phyloP scores from a whole-genome alignment of 2,888 invertebrate genomes.

The Sympetrum striolatum region DNA sequence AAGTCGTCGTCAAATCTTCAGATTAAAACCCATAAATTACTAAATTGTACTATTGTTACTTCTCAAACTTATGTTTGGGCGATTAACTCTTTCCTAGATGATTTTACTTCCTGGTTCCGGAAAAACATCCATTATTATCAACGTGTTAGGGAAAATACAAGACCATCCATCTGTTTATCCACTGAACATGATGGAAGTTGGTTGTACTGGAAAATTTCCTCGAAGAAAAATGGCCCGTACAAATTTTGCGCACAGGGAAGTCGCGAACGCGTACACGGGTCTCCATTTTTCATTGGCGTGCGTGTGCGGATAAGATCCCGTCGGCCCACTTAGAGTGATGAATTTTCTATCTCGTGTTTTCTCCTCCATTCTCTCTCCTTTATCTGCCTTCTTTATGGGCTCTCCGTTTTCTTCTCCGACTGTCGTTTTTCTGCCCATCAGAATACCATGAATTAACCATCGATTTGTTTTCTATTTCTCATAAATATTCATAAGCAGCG shows the following conservation, averaged over 20 bases:
- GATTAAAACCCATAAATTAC: too few species aligned
- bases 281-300: neutral
- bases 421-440: neutral
- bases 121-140: too few species aligned
- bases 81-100: too few species aligned
- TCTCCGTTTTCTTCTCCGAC: neutral
- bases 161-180: neutral
- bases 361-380: neutral
- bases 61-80: too few species aligned
- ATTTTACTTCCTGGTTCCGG: too few species aligned
- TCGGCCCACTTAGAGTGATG: neutral
- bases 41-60: too few species aligned
- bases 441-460: conserved; percentile 25
- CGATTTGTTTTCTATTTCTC: neutral
- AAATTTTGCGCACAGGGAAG: neutral
- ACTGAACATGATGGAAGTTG: neutral
- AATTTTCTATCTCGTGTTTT: neutral
- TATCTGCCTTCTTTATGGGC: neutral
- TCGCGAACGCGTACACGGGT: neutral
- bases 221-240: neutral
- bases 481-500: conserved; percentile 12
- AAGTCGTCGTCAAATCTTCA: too few species aligned
- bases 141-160: too few species aligned
- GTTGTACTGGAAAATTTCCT: neutral
- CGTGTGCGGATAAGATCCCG: conserved; percentile 6